A percentile compares a stretch with the other conserved stretches of the same genome.
Conservation (phyloP, 2,113 vertebrate genomes). For the Nestor notabilis region DNA sequence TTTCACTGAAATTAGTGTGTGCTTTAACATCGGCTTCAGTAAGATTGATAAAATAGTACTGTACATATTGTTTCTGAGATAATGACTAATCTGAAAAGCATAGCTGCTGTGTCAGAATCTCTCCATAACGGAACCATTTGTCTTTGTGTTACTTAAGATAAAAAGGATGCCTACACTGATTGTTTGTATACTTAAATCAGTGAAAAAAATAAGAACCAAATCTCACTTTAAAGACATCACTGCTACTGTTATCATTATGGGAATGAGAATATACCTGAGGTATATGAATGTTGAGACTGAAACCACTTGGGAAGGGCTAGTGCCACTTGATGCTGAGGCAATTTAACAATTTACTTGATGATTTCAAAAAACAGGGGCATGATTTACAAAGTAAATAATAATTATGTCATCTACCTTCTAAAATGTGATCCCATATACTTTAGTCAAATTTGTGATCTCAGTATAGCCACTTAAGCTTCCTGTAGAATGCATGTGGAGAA, state of each 20-base stretch:
- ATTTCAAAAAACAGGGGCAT: neutral
- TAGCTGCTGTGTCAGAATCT: neutral
- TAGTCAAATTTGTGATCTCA: neutral
- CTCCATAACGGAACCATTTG: neutral
- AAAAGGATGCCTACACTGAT: neutral
- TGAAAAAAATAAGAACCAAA: neutral
- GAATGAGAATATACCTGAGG: neutral
- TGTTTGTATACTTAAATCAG: neutral
- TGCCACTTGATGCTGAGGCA: neutral
- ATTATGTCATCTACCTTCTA: neutral
- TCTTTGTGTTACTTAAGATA: neutral
- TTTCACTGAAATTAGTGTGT: neutral
- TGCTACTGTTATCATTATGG: neutral
- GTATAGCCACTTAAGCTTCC: neutral
- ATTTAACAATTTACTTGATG: neutral
- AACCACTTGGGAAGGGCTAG: neutral
- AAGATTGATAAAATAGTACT: neutral
- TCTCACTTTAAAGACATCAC: neutral
- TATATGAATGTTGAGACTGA: neutral
- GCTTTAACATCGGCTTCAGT: neutral
- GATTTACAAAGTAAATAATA: neutral
- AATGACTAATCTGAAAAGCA: neutral
- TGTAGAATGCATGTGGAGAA: neutral
- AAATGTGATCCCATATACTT: neutral
- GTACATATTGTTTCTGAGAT: neutral